Base-by-base conservation (phyloP, 2,888 invertebrate species). In the Xanthorhoe spadicearia region DNA sequence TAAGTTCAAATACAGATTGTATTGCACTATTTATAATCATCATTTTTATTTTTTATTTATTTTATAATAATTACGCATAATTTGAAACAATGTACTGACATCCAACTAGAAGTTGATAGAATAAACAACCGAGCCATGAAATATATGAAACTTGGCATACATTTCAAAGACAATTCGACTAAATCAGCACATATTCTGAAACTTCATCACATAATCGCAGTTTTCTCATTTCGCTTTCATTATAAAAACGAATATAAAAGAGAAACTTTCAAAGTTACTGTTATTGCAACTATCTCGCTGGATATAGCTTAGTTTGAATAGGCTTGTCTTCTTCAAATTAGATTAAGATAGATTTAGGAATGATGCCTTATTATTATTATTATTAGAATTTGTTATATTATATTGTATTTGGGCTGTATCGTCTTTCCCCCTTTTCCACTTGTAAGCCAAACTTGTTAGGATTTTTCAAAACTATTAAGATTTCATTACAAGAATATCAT, bases 181-280 rank as follows among this genome's bases (percentile, higher is more conserved):
- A 61, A 58, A 68, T 66, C 67, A 61, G 28, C 61, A 38, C 48
- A 8, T 48, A 65, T 71, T 58, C 57, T 55, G 56, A 68, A 72
- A 70, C 19, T 69, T 70, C 48, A 28, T 15, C 43, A 51, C 62
- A 66, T 66, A 62, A 59, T 59, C 55, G 23, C 64, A 69, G 62
- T 69, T 71, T 71, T 69, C 69, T 73, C 71, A 61, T 71, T 68
- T 71, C 64, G 60, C 57, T 71, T 69, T 71, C 70, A 69, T 73
- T 69, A 71, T 66, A 70, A 72, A 72, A 70, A 71, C 66, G 64
- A 73, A 23, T 23, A 23, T 67, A 66, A 71, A 71, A 68, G 23
- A 35, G 69, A 72, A 71, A 68, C 67, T 73, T 66, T 32, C 54
- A 56, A 54, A 73, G 62, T 71, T 71, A 73, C 64, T 69, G 69